Evolutionary conservation across 2,113 vertebrate genomes (phyloP), one percentile per base, ranked within the genome.

Genomic region (Nansenia antarctica): DNA sequence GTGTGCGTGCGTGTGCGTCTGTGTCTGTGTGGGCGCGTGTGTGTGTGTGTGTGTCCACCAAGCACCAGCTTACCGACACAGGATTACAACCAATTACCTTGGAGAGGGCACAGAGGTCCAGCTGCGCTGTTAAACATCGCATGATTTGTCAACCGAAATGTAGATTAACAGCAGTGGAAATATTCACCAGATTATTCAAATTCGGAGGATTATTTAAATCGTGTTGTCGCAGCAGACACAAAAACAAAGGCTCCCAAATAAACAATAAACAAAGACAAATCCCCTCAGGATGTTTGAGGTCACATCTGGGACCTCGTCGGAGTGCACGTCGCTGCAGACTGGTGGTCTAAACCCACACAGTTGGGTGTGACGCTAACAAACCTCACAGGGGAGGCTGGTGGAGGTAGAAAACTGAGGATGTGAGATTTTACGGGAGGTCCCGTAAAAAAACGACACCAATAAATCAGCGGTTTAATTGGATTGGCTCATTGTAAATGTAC

Each of bases 41-140:
- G n/a, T 15, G n/a, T 11, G n/a, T 32, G 15, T n/a, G n/a, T n/a
- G n/a, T n/a, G n/a, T n/a, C n/a, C n/a, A n/a, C n/a, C n/a, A n/a
- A n/a, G n/a, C n/a, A n/a, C 72, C 57, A 63, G 70, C 75, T 81
- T 69, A 78, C 47, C 62, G 66, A 81, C 68, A 76, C 70, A 73
- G 80, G 87, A 88, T 88, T 87, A 87, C 67, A 81, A 85, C 77
- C 80, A 90, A 89, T 90, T 88, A 86, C 74, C 5, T 18, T 5
- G 9, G 65, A 68, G 52, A 62, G 63, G 75, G 59, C 31, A n/a
- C 30, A 60, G 58, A 58, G 67, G 71, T 79, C 77, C 81, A 83
- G 79, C 63, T 71, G 67, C 45, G 5, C 18, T 49, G 3, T 49
- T 14, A 20, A n/a, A 20, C 45, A 5, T 49, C 6, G 69, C n/a